Conservation (phyloP, 2,113 vertebrate species). For the Numida meleagris region DNA sequence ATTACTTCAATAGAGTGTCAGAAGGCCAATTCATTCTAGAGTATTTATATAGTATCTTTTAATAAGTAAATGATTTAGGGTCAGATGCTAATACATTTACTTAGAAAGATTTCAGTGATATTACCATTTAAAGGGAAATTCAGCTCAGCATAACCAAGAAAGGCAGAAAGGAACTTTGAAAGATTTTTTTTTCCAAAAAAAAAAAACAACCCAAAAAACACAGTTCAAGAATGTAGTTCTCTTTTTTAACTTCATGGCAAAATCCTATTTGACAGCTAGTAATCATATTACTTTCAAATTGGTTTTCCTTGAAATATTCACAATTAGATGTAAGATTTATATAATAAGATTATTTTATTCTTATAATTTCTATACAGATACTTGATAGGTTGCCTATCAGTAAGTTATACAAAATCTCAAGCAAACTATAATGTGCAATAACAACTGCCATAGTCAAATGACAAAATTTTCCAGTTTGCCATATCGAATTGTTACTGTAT, state of each 20-base stretch:
- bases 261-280: background rate
- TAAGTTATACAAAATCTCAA: conserved; percentile 28
- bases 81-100: background rate
- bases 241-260: background rate
- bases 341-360: background rate
- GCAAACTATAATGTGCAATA: background rate
- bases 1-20: background rate
- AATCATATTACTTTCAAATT: background rate
- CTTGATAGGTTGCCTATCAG: background rate
- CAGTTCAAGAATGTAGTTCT: background rate
- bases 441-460: conserved; percentile 11
- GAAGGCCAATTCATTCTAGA: background rate
- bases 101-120: background rate
- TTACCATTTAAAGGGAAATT: background rate
- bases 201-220: background rate
- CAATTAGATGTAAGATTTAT: background rate
- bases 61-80: background rate
- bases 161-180: background rate
- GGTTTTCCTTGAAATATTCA: background rate
- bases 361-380: background rate
- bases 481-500: background rate
- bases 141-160: background rate
- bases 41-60: background rate
- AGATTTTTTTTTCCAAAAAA: background rate
- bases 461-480: conserved; percentile 34